Evolutionary conservation across 2,113 vertebrate species (phyloP), one percentile per base, ranked within the genome.

Genomic region (Notiomystis cincta): DNA sequence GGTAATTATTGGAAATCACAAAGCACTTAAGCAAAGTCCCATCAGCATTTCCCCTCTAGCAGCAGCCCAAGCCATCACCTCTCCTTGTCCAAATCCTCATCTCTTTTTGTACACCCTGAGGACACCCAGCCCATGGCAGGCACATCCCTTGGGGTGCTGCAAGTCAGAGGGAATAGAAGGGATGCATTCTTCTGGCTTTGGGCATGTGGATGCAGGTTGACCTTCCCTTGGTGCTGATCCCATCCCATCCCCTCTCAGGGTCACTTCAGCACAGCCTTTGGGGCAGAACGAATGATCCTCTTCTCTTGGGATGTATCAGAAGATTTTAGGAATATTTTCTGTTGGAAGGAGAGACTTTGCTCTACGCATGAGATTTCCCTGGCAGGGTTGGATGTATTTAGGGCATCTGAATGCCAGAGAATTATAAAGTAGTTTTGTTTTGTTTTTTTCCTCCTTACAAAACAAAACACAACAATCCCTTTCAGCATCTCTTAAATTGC

Each of bases 261-360:
- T 20, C 1, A 0, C 24, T n/a, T 48, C 61, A 4, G 54, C 10
- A 0, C 65, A 30, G 66, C 76, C 54, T 56, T 33, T 0, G 1
- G 71, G 75, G 62, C n/a, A 44, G 19, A 75, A n/a, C 1, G 4
- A 37, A 50, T 5, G 70, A 23, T 58, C 44, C 58, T 37, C 35
- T 42, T 25, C 47, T 37, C 57, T 56, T 0, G 3, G 71, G 54
- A 69, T 83, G 0, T 0, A 80, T 90, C 84, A 57, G 87, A 69
- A 4, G 0, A 25, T 60, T 72, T 58, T n/a, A 48, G 76, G 58
- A 69, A 38, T 57, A 37, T 33, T 70, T 60, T 33, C 53, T 15
- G 2, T 1, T 28, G 44, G 48, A 76, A 86, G 60, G 64, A 57
- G 40, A 42, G 72, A 14, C 38, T 57, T 57, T 58, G 38, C 50